Percentiles rank a stretch among this genome's conserved stretches.
These are phyloP conservation scores for Galeopterus variegatus DNA, from an alignment of 2,113 vertebrate species.

Conservation along the genomic window DNA sequence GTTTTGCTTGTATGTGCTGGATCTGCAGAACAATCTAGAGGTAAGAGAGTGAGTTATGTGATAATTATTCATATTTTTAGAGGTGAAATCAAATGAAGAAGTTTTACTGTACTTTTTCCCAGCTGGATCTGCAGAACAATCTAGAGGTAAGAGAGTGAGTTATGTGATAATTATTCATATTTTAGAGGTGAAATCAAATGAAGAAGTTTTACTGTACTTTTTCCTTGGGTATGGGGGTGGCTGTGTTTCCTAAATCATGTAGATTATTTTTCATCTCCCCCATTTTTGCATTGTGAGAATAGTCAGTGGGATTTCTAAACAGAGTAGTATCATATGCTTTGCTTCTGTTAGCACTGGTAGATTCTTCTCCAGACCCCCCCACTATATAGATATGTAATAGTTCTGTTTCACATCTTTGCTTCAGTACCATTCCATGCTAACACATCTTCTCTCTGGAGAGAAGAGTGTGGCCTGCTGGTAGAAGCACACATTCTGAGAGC, in stretches of 20 bases:
- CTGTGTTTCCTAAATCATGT: neutral
- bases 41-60: constrained; percentile 13
- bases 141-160: constrained; percentile 19
- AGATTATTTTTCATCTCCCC: neutral
- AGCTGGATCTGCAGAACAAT: neutral
- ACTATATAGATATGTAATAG: neutral
- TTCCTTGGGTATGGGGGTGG: neutral
- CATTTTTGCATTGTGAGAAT: neutral
- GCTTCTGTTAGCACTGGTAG: neutral
- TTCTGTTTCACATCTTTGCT: constrained; percentile 38
- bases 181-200: constrained; percentile 16
- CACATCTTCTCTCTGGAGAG: constrained; percentile 8
- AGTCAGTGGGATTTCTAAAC: neutral
- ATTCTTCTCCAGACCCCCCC: constrained; percentile 22
- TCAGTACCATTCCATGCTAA: constrained; percentile 44
- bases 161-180: neutral
- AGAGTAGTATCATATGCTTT: neutral
- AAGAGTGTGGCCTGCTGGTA: constrained; percentile 59
- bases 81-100: constrained; percentile 11
- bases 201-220: neutral
- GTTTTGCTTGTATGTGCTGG: neutral
- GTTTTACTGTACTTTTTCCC: neutral
- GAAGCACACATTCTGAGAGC: constrained; percentile 53
- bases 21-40: constrained; percentile 3
- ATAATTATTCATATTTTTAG: neutral